Conservation (phyloP, 2,797 vertebrate species). For the Amblyraja radiata region DNA sequence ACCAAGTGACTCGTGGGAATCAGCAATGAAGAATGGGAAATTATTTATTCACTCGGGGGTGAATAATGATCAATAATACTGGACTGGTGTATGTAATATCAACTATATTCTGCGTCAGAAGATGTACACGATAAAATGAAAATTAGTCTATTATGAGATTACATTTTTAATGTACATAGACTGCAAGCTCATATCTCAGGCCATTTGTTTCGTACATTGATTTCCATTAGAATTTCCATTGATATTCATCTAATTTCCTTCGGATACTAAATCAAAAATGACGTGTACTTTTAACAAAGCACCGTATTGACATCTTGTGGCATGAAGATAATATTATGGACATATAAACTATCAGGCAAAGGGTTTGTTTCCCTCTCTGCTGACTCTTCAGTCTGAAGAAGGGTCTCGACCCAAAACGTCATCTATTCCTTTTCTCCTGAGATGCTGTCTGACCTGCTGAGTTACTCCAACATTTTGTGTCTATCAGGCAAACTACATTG, state of each 20-base stretch:
- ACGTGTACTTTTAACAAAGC: background rate
- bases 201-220: background rate
- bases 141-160: background rate
- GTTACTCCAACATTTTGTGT: too few relatives aligned
- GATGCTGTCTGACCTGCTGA: too few relatives aligned
- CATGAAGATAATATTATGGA: background rate
- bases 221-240: too few relatives aligned
- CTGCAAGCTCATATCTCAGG: background rate
- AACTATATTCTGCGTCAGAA: background rate
- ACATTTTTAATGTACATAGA: background rate
- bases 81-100: background rate
- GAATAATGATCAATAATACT: background rate
- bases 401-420: too few relatives aligned
- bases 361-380: too few relatives aligned
- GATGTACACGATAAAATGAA: background rate
- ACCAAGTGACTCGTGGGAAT: background rate
- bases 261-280: background rate
- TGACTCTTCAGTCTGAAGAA: too few relatives aligned
- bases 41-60: background rate
- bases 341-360: background rate
- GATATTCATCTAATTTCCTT: background rate
- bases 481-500: too few relatives aligned
- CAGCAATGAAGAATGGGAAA: background rate
- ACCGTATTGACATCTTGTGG: conserved; percentile 21
- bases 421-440: too few relatives aligned